Conservation (phyloP, 1,140 invertebrate species). For the Temnothorax curvispinosus region DNA sequence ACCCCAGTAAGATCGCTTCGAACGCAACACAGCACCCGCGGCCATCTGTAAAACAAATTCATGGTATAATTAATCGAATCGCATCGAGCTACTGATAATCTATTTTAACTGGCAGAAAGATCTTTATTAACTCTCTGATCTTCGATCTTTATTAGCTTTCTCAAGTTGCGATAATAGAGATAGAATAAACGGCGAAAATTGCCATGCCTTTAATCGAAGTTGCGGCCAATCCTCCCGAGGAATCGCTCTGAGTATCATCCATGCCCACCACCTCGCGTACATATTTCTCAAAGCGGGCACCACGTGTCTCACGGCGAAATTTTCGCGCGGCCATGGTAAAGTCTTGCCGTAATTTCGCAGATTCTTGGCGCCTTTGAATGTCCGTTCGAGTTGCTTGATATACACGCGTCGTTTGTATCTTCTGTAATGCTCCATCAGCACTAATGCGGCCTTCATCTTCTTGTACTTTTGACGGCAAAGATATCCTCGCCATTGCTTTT, state of each 20-base stretch:
- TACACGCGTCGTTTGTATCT: slow-evolving; percentile 94
- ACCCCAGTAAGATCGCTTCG: slow-evolving; percentile 93
- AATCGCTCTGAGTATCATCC: slow-evolving; percentile 93
- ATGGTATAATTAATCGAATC: not conserved
- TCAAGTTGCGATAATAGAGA: not conserved
- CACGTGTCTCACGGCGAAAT: slow-evolving; percentile 88
- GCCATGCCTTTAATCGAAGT: slow-evolving; percentile 89
- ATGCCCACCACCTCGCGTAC: slow-evolving; percentile 93
- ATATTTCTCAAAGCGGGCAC: slow-evolving; percentile 88
- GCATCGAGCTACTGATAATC: not conserved
- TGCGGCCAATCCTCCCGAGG: slow-evolving; percentile 95
- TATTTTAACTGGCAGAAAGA: not conserved
- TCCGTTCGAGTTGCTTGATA: slow-evolving; percentile 89
- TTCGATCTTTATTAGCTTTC: not conserved
- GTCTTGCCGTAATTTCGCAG: slow-evolving; percentile 92
- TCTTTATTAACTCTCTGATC: not conserved
- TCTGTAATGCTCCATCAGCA: slow-evolving; percentile 94
- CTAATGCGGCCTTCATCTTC: slow-evolving; percentile 93
- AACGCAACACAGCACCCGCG: slow-evolving; percentile 91
- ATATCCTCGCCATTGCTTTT: slow-evolving; percentile 96
- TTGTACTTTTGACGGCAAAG: slow-evolving; percentile 92
- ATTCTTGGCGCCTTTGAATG: slow-evolving; percentile 87
- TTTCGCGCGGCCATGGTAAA: slow-evolving; percentile 93
- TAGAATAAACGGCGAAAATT: not conserved
- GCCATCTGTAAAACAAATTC: slow-evolving; percentile 87